Evolutionary conservation across 2,113 vertebrate genomes (phyloP).

Genomic region (Corynorhinus townsendii): DNA sequence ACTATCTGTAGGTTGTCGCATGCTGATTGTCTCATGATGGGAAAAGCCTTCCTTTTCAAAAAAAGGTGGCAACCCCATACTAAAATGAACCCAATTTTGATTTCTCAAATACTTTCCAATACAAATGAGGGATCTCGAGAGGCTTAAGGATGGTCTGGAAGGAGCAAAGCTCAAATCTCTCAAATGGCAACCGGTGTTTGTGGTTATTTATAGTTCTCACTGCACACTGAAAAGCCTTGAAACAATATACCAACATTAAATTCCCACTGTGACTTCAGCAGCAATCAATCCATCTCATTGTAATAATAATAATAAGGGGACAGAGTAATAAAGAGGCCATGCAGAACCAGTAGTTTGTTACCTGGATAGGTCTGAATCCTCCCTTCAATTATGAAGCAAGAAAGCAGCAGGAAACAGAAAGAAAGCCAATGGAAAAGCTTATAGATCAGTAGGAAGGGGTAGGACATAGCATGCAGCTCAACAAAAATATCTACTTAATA

Average conservation of each 20-base stretch:
- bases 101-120: constrained; percentile 38
- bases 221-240: neutral
- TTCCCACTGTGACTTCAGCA: neutral
- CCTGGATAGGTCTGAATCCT: constrained; percentile 99
- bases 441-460: constrained; percentile 82
- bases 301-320: constrained; percentile 34
- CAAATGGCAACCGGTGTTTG: neutral
- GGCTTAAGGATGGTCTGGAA: neutral
- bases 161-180: constrained; percentile 13
- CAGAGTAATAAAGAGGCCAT: constrained; percentile 78
- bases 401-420: constrained; percentile 95
- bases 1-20: neutral
- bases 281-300: neutral
- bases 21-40: neutral
- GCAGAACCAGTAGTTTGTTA: constrained; percentile 84
- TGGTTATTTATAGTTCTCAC: neutral
- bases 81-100: neutral
- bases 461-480: constrained; percentile 79
- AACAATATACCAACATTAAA: constrained; percentile 14
- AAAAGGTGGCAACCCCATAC: constrained; percentile 50
- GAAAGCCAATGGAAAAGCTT: constrained; percentile 94
- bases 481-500: constrained; percentile 57
- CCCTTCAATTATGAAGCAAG: constrained; percentile 96
- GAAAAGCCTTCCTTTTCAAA: constrained; percentile 35
- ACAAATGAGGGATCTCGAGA: constrained; percentile 35